These are phyloP conservation scores for Dione juno DNA, from an alignment of 2,888 invertebrate species.

Conservation along the genomic window DNA sequence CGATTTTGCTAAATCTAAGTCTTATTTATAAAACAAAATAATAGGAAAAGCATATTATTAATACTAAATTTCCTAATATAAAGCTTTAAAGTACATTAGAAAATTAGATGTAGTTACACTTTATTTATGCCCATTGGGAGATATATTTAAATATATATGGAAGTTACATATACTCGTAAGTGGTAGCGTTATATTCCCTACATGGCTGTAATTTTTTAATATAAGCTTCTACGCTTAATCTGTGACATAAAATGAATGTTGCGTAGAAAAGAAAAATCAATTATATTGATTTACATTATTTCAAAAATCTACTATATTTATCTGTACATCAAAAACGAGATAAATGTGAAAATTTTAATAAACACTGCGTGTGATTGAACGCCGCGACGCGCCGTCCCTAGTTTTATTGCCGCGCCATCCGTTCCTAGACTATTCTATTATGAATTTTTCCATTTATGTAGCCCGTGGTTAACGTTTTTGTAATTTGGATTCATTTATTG, in stretches of 20 bases:
- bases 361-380: neutral
- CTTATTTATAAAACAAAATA: too few species aligned
- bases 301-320: too few species aligned
- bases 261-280: too few species aligned
- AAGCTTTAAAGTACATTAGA: neutral
- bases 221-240: too few species aligned
- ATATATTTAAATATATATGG: neutral
- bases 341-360: neutral
- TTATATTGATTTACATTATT: too few species aligned
- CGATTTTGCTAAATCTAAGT: too few species aligned
- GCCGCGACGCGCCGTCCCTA: neutral
- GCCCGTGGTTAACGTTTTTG: neutral
- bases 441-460: conserved; percentile 15
- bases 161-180: too few species aligned
- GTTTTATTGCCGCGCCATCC: neutral
- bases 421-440: neutral
- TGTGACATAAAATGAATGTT: too few species aligned
- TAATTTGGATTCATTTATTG: conserved; percentile 1
- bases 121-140: neutral
- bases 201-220: too few species aligned
- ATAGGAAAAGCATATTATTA: too few species aligned
- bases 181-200: too few species aligned
- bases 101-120: neutral
- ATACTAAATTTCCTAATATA: neutral
- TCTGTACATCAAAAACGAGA: too few species aligned